Evolutionary conservation across 2,113 vertebrate genomes (phyloP), one percentile per base, ranked within the genome.

Genomic region (Meleagris gallopavo): DNA sequence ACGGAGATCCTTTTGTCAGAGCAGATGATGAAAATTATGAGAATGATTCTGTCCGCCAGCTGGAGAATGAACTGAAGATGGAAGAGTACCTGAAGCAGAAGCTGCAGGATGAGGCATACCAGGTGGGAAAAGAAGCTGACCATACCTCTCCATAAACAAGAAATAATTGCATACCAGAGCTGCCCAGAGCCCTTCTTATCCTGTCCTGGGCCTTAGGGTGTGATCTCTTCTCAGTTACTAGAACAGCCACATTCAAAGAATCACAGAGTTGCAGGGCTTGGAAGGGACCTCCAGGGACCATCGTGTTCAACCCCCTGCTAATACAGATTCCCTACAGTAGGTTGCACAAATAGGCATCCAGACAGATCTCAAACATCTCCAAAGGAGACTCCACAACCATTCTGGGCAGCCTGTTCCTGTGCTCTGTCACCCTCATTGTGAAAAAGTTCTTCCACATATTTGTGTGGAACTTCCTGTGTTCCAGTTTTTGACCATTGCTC

Each of bases 51-150:
- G 99, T 99, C 57, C 98, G 95, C 92, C 99, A 99, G 95, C 98
- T 99, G 95, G 99, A 99, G 94, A 98, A 98, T 0, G 98, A 99
- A 88, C 98, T 99, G 91, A 98, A 98, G 77, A 98, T 99, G 97
- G 99, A 99, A 64, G 99, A 99, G 60, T 98, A 99, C 71, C 98
- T 99, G 95, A 99, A 98, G 96, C 99, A 98, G 97, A 98, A 98
- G 94, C 98, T 98, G 86, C 98, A 98, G 83, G 99, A 99, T 70
- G 98, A 99, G 93, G 97, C 98, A 2, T 98, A 98, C 94, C 98
- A 99, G 99, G 99, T 99, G 97, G 11, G 94, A 83, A 29, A 52
- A 71, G 15, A 22, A 36, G 12, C 55, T n/a, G 55, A 27, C 50
- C 10, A 2, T 64, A 30, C 71, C 13, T 38, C 14, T 64, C 76